phyloP scores from a whole-genome alignment of 2,888 invertebrate species.

The Allophyes oxyacanthae region DNA sequence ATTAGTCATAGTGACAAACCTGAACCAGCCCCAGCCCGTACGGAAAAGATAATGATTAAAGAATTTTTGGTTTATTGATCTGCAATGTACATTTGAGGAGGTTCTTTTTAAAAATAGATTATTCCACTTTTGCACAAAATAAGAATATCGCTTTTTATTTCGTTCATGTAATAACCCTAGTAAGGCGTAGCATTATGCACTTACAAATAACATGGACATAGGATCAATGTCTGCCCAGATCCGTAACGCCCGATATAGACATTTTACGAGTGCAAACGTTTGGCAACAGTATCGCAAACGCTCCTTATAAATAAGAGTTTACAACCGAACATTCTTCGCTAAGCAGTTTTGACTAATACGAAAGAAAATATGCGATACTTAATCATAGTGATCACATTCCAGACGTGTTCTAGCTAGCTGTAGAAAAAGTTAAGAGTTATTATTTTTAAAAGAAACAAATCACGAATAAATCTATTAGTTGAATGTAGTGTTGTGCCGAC shows the following conservation, averaged over 20 bases:
- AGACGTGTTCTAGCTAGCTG: not conserved
- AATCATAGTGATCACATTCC: conserved; percentile 7
- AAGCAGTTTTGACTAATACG: conserved; percentile 28
- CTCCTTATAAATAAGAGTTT: conserved; percentile 24
- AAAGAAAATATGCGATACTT: conserved; percentile 14
- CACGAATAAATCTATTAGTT: too few relatives aligned
- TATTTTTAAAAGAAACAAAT: not conserved
- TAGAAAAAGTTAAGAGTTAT: not conserved
- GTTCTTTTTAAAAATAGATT: too few relatives aligned
- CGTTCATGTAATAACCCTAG: not conserved
- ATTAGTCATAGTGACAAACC: conserved; percentile 22
- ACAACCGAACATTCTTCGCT: conserved; percentile 30
- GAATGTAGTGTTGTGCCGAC: not conserved
- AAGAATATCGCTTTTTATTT: too few relatives aligned
- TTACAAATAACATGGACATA: conserved; percentile 17
- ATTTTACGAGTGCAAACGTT: conserved; percentile 15
- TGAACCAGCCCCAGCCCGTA: too few relatives aligned
- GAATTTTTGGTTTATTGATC: too few relatives aligned
- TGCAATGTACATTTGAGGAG: too few relatives aligned
- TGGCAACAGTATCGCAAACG: conserved; percentile 21
- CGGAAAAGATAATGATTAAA: too few relatives aligned
- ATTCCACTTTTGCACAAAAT: too few relatives aligned
- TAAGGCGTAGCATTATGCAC: conserved; percentile 3
- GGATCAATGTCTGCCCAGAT: conserved; percentile 5
- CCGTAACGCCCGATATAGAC: conserved; percentile 4